Conservation (phyloP, 2,797 vertebrate species). For the Etheostoma nigrum region DNA sequence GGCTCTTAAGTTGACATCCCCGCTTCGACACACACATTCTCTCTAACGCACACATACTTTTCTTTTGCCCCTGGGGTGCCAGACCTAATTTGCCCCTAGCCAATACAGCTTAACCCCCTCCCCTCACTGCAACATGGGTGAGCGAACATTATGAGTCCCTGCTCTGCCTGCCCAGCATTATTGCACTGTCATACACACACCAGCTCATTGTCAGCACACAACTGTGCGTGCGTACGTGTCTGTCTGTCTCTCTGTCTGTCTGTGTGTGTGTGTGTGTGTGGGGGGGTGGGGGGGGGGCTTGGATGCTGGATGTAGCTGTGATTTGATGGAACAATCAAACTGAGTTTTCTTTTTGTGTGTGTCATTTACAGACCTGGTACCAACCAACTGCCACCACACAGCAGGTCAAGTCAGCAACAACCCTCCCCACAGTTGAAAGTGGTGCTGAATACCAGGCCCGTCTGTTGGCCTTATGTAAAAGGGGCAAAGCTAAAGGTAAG, state of each 20-base stretch:
- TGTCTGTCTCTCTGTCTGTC: no score
- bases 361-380: constrained; percentile 81
- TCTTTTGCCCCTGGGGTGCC: constrained; percentile 74
- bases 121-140: constrained; percentile 69
- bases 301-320: background rate
- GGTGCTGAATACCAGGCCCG: constrained; percentile 23
- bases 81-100: constrained; percentile 82
- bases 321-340: constrained; percentile 43
- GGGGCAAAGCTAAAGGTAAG: constrained; percentile 83
- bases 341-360: constrained; percentile 24
- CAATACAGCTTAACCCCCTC: constrained; percentile 84
- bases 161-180: constrained; percentile 48
- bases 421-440: background rate
- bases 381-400: constrained; percentile 50
- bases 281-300: no score
- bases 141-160: constrained; percentile 59
- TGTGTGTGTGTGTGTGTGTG: no score
- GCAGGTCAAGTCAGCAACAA: background rate
- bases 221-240: no score
- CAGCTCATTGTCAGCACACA: background rate
- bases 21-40: constrained; percentile 50
- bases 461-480: constrained; percentile 82
- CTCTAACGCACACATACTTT: constrained; percentile 53
- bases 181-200: constrained; percentile 52
- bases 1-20: constrained; percentile 72